Evolutionary conservation across 2,888 invertebrate species (phyloP).

Genomic region (Microplitis manilae): DNA sequence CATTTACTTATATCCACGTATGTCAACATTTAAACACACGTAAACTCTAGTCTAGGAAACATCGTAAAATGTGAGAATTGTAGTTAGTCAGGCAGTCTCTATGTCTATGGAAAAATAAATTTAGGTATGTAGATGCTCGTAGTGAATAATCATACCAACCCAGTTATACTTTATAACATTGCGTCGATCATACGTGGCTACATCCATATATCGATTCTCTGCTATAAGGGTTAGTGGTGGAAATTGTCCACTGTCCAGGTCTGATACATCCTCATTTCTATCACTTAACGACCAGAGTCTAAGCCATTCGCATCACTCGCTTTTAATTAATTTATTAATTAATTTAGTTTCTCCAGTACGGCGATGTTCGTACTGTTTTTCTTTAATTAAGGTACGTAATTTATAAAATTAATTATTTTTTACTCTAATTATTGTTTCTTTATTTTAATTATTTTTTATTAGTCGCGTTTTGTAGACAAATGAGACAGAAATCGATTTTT

Average conservation of each 20-base stretch:
- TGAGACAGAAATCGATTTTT: background rate
- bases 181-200: conserved; percentile 61
- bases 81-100: conserved; percentile 18
- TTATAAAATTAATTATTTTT: background rate
- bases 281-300: conserved; percentile 53
- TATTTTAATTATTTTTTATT: background rate
- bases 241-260: conserved; percentile 55
- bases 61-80: conserved; percentile 43
- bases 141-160: conserved; percentile 19
- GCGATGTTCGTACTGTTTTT: background rate
- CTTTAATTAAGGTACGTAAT: background rate
- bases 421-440: background rate
- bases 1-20: background rate
- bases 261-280: conserved; percentile 56
- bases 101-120: conserved; percentile 9
- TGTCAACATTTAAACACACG: background rate
- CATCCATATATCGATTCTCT: conserved; percentile 68
- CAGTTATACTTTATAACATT: conserved; percentile 35
- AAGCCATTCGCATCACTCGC: conserved; percentile 33
- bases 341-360: background rate
- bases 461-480: background rate
- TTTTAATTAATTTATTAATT: background rate
- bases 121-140: background rate
- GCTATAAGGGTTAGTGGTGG: conserved; percentile 67
- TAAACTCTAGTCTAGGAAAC: background rate